Percentiles rank a stretch among this genome's conserved stretches.
These are phyloP conservation scores for Oscheius sp. DNA, from an alignment of 1,140 invertebrate genomes.

Conservation along the genomic window DNA sequence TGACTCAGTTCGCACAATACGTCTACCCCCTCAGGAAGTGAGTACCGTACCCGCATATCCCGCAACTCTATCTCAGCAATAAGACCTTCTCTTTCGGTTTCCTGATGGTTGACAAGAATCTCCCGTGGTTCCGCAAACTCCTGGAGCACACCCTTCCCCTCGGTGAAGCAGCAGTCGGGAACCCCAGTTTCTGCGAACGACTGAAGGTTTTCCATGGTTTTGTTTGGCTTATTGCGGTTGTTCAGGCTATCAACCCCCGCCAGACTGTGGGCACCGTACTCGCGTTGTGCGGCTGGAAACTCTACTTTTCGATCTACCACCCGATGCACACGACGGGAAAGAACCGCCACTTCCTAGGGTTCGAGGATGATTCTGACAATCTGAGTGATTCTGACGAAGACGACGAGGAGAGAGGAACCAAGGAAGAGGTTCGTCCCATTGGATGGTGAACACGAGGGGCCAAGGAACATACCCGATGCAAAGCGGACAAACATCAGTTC, in stretches of 20 bases:
- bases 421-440: conserved; percentile 3
- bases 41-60: conserved; percentile 47
- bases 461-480: too few species aligned
- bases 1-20: conserved; percentile 84
- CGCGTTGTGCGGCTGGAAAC: conserved; percentile 87
- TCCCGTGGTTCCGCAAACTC: conserved; percentile 85
- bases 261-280: conserved; percentile 96
- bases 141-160: conserved; percentile 76
- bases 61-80: conserved; percentile 69
- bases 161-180: conserved; percentile 37
- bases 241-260: conserved; percentile 83
- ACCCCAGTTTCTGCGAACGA: conserved; percentile 61
- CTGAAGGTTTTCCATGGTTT: conserved; percentile 36
- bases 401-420: conserved; percentile 21
- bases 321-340: conserved; percentile 64
- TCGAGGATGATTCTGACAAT: conserved; percentile 42
- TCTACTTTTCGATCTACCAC: conserved; percentile 98
- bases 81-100: conserved; percentile 90
- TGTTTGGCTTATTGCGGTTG: conserved; percentile 18
- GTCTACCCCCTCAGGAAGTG: conserved; percentile 92
- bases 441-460: not conserved
- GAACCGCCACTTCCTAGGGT: conserved; percentile 33
- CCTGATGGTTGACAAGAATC: conserved; percentile 82
- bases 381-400: conserved; percentile 32
- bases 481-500: too few species aligned